Evolutionary conservation across 2,888 invertebrate genomes (phyloP), one percentile per base, ranked within the genome.

Genomic region (Leptothorax acervorum): DNA sequence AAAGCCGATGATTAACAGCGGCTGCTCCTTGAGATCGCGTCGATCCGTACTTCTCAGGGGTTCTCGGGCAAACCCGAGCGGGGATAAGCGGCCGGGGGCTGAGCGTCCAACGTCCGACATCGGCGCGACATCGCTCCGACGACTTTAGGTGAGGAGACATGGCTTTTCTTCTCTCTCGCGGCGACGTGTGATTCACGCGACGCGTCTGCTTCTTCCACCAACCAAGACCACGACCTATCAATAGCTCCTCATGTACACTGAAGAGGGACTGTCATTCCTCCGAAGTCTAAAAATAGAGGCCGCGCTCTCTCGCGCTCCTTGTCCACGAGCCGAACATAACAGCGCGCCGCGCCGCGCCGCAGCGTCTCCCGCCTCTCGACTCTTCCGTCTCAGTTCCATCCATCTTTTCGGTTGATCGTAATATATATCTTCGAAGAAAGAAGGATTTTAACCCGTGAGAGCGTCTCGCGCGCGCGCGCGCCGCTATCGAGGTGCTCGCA

Each of bases 251-350:
- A 90, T 93, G 92, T 91, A 93, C 92, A 89, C 91, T 86, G 42
- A 91, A 92, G 92, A 93, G 92, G 91, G 92, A 92, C 93, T 93
- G 94, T 93, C 94, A 93, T 93, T 93, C 93, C 93, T 91, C 90
- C 90, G 90, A 90, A 89, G 86, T 90, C 93, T 93, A 93, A 93
- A 93, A 93, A 93, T 94, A 94, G 91, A 88, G 87, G 87, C 87
- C 85, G 90, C 88, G 87, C 88, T 88, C 65, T 42, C 85, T 89
- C 88, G 88, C 35, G 35, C 85, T 88, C 87, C 75, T 35, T 55
- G 88, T 91, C 90, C 84, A 86, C 86, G 85, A 89, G 87, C 83
- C 83, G 74, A 74, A 83, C 83, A 66, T 82, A 76, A 86, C 85
- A 65, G 57, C 82, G 70, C 60, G 57, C 57, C 74, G 62, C 74